Evolutionary conservation across 2,797 vertebrate genomes (phyloP).

Genomic region (Tokudaia muenninki): DNA sequence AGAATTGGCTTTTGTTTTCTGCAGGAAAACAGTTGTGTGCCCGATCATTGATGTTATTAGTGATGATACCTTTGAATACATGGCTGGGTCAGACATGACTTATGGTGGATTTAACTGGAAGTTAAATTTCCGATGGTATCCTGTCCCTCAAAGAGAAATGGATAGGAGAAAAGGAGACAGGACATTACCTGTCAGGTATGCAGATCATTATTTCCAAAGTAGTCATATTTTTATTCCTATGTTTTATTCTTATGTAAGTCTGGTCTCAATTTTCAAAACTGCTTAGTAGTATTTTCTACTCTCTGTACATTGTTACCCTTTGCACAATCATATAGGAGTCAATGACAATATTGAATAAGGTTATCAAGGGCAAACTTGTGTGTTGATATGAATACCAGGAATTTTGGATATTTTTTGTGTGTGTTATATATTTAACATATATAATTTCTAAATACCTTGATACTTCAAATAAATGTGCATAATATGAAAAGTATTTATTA

Average conservation of each 20-base stretch:
- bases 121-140: constrained; percentile 99
- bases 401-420: not conserved
- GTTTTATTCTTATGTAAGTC: not conserved
- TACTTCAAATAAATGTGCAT: not conserved
- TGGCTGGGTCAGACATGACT: constrained; percentile 99
- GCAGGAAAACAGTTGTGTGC: constrained; percentile 93
- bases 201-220: not conserved
- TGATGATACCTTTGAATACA: constrained; percentile 98
- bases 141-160: constrained; percentile 98
- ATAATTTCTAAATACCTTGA: not conserved
- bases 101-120: constrained; percentile 99
- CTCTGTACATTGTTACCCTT: not conserved
- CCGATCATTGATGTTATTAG: constrained; percentile 97
- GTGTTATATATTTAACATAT: not conserved
- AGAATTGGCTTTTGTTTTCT: constrained; percentile 63
- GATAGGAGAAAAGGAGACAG: constrained; percentile 98
- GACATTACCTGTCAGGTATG: constrained; percentile 95
- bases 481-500: not conserved
- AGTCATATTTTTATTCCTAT: not conserved
- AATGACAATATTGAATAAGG: not conserved
- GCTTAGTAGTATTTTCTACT: not conserved
- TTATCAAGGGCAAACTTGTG: not conserved
- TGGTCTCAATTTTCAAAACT: not conserved
- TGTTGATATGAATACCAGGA: not conserved
- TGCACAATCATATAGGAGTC: not conserved